These are phyloP conservation scores for Archivesica marissinica DNA, from an alignment of 1,140 invertebrate species.

Conservation along the genomic window DNA sequence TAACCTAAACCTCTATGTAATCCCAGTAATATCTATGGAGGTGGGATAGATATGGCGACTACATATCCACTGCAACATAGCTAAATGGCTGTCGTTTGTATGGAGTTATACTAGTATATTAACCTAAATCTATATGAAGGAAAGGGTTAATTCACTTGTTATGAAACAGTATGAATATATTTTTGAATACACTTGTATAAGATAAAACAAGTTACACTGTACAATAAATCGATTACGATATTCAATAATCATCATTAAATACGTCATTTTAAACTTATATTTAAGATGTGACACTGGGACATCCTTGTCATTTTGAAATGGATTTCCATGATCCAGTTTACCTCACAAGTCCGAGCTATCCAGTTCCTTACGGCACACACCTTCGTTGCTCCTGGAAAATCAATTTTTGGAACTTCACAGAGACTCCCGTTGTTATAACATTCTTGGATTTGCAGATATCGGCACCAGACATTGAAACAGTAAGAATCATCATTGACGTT, in stretches of 20 bases:
- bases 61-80: no score
- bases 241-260: background rate
- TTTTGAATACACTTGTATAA: background rate
- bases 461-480: background rate
- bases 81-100: no score
- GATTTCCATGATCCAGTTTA: background rate
- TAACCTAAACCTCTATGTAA: no score
- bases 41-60: no score
- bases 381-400: constrained; percentile 16
- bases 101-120: no score
- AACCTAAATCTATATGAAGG: no score
- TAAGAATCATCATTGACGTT: background rate
- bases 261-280: background rate
- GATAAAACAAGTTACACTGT: background rate
- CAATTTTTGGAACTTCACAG: background rate
- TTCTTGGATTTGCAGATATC: background rate
- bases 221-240: background rate
- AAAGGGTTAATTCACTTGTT: background rate
- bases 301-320: constrained; percentile 12
- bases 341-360: constrained; percentile 10
- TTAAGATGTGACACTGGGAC: background rate
- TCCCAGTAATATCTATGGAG: no score
- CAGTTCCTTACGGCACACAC: background rate
- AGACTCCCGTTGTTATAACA: background rate
- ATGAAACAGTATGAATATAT: background rate